These are phyloP conservation scores for Ischnus inquisitorius DNA, from an alignment of 2,888 invertebrate genomes.

Conservation along the genomic window DNA sequence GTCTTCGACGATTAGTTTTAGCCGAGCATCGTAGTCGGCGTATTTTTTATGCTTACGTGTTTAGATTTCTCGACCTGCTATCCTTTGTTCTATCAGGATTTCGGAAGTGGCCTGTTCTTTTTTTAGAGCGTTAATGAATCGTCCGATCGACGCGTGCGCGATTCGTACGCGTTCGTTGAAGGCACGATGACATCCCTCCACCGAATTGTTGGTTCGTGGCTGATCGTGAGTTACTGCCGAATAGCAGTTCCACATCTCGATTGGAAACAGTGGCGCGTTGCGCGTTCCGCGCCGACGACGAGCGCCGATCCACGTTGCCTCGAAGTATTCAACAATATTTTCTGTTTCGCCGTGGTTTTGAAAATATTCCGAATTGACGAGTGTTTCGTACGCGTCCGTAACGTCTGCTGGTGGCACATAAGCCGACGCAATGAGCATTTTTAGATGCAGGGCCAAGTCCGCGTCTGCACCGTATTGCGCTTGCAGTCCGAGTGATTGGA, in stretches of 20 bases:
- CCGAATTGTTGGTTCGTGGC: slow-evolving; percentile 41
- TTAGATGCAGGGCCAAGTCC: slow-evolving; percentile 36
- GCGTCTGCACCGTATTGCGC: slow-evolving; percentile 33
- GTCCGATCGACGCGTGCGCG: slow-evolving; percentile 20
- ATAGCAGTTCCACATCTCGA: slow-evolving; percentile 54
- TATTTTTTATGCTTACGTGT: slow-evolving; percentile 12
- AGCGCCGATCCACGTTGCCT: slow-evolving; percentile 48
- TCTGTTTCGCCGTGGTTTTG: slow-evolving; percentile 28
- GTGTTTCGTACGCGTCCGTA: slow-evolving; percentile 19
- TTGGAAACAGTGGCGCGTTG: background rate
- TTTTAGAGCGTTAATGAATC: slow-evolving; percentile 25
- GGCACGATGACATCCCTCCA: slow-evolving; percentile 37
- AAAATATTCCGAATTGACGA: slow-evolving; percentile 33
- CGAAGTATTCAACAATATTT: slow-evolving; percentile 43
- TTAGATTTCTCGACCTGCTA: slow-evolving; percentile 7
- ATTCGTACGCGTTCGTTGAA: slow-evolving; percentile 30
- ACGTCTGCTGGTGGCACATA: slow-evolving; percentile 52
- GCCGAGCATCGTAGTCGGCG: slow-evolving; percentile 22
- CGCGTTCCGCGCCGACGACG: slow-evolving; percentile 13
- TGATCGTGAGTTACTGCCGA: slow-evolving; percentile 22
- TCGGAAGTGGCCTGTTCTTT: slow-evolving; percentile 30
- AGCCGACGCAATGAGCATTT: slow-evolving; percentile 50
- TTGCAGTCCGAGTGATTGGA: slow-evolving; percentile 40
- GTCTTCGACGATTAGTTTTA: slow-evolving; percentile 18
- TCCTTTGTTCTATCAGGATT: slow-evolving; percentile 10